A percentile compares a stretch with the other conserved stretches of the same genome.
These are phyloP conservation scores for Xyrauchen texanus DNA, from an alignment of 2,113 vertebrate species.

Conservation along the genomic window DNA sequence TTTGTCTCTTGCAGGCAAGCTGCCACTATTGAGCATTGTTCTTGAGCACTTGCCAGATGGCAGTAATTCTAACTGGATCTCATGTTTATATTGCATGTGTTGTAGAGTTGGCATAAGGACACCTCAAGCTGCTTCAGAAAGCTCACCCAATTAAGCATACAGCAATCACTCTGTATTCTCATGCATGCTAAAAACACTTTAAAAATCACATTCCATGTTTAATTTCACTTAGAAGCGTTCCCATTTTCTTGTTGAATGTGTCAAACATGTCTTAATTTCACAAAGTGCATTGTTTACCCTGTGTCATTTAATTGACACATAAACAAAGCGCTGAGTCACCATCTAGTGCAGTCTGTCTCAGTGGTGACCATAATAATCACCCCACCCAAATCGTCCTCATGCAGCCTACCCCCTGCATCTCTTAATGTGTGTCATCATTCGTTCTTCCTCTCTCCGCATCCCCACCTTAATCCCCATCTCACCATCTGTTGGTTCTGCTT, in stretches of 20 bases:
- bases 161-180: not conserved
- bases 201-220: too few species aligned
- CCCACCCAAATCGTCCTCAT: not conserved
- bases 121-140: slow-evolving; percentile 37
- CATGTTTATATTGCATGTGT: slow-evolving; percentile 42
- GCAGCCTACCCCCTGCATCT: slow-evolving; percentile 4
- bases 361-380: slow-evolving; percentile 1
- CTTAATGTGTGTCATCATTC: slow-evolving; percentile 3
- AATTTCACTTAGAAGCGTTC: too few species aligned
- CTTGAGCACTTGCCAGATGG: slow-evolving; percentile 51
- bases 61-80: slow-evolving; percentile 47
- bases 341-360: slow-evolving; percentile 16
- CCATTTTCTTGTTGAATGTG: too few species aligned
- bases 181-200: not conserved
- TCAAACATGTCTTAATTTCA: too few species aligned
- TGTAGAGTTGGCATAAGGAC: slow-evolving; percentile 29
- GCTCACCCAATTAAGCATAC: slow-evolving; percentile 6
- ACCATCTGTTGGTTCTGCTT: too few species aligned
- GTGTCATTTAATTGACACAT: not conserved
- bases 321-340: not conserved
- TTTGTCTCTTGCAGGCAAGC: slow-evolving; percentile 31
- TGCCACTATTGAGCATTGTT: slow-evolving; percentile 45
- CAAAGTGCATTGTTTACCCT: too few species aligned
- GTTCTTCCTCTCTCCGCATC: not conserved
- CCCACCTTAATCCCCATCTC: slow-evolving; percentile 41